Conservation (phyloP, 1,140 invertebrate genomes). For the Drosophila kohkoa region DNA sequence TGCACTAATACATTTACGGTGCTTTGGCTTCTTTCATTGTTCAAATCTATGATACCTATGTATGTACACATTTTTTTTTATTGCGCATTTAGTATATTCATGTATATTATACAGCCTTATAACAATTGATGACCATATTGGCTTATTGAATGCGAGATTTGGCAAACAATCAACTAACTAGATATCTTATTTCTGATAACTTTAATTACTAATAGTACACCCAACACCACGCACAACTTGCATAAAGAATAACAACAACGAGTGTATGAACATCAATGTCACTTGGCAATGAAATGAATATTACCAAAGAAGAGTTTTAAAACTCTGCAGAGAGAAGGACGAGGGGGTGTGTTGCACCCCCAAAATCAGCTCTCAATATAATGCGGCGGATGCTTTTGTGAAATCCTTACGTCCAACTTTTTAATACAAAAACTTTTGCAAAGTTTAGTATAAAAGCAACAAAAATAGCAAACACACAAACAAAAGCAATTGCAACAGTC, state of each 20-base stretch:
- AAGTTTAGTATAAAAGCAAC: conserved; percentile 72
- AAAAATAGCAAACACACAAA: conserved; percentile 56
- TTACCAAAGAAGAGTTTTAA: conserved; percentile 23
- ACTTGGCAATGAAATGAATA: conserved; percentile 76
- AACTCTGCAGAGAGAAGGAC: neutral
- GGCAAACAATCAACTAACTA: conserved; percentile 52
- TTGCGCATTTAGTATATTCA: no score
- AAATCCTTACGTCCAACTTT: conserved; percentile 83
- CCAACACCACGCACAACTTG: conserved; percentile 35
- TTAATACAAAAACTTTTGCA: conserved; percentile 81
- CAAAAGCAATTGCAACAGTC: conserved; percentile 80
- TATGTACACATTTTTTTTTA: no score
- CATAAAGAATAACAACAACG: conserved; percentile 30
- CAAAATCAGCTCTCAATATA: conserved; percentile 82
- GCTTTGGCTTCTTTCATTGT: no score
- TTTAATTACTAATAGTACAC: conserved; percentile 76
- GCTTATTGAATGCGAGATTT: conserved; percentile 52
- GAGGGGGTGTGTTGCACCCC: conserved; percentile 47
- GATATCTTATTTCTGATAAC: conserved; percentile 70
- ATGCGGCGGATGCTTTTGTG: conserved; percentile 81
- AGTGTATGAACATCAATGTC: conserved; percentile 55
- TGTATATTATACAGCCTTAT: no score
- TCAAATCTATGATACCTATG: no score
- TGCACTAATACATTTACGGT: no score
- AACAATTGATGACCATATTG: no score